These are phyloP conservation scores for Drosophila busckii DNA, from an alignment of 1,140 invertebrate species.

Conservation along the genomic window DNA sequence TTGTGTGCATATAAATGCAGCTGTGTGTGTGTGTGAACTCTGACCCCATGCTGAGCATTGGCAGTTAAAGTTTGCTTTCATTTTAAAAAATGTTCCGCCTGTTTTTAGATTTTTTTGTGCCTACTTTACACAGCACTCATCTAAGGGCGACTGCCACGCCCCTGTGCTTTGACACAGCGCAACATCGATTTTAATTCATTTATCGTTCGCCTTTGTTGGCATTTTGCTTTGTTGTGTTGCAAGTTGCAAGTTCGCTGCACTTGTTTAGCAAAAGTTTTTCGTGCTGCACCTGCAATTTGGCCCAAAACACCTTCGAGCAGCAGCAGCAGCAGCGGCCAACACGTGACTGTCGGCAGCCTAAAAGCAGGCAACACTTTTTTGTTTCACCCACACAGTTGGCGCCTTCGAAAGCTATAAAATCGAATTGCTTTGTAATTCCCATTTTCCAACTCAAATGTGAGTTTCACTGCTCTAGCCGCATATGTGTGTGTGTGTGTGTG, in stretches of 20 bases:
- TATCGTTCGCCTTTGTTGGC: constrained; percentile 11
- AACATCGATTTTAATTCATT: constrained; percentile 35
- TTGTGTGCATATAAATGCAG: constrained; percentile 45
- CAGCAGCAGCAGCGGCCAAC: not conserved
- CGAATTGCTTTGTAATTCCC: constrained; percentile 61
- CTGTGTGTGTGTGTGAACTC: constrained; percentile 17
- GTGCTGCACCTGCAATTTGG: constrained; percentile 21
- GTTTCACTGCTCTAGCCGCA: too few species aligned
- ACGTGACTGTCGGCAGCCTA: constrained; percentile 19
- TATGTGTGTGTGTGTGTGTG: too few species aligned
- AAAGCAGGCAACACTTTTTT: constrained; percentile 35
- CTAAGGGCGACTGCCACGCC: constrained; percentile 7
- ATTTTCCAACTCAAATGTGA: constrained; percentile 32
- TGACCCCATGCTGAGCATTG: not conserved
- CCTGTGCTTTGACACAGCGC: not conserved
- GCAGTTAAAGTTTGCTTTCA: constrained; percentile 33
- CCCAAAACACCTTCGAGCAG: constrained; percentile 37
- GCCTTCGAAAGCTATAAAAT: constrained; percentile 56
- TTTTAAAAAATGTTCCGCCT: constrained; percentile 20
- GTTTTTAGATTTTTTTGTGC: not conserved
- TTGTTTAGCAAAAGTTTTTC: constrained; percentile 6
- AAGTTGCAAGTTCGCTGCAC: not conserved
- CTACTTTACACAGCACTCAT: not conserved
- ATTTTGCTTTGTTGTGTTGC: constrained; percentile 1
- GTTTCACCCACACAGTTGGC: not conserved